A percentile compares a stretch with the other conserved stretches of the same genome.
Conservation (phyloP, 2,888 invertebrate genomes). For the Pristionchus maxplancki region DNA sequence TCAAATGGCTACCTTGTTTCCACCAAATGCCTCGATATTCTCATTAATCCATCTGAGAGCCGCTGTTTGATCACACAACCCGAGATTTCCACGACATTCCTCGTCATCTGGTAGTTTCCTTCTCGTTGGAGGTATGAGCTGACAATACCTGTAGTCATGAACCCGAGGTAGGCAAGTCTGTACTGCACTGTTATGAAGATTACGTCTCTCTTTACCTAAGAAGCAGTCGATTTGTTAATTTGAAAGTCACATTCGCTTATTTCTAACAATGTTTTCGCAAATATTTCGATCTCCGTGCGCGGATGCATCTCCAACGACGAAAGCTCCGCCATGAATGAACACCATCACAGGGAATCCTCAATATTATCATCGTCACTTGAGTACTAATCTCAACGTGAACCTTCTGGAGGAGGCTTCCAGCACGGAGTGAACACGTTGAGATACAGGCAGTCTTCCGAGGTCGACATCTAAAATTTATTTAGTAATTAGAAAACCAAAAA, state of each 20-base stretch:
- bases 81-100: neutral
- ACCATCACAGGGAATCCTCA: conserved; percentile 62
- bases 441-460: conserved; percentile 69
- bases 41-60: neutral
- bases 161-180: conserved; percentile 64
- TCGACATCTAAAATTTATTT: neutral
- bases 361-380: neutral
- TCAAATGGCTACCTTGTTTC: neutral
- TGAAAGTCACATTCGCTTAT: neutral
- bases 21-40: conserved; percentile 24
- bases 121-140: neutral
- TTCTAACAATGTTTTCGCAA: neutral
- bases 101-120: neutral
- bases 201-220: conserved; percentile 57
- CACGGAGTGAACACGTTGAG: conserved; percentile 71
- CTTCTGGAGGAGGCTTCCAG: conserved; percentile 54
- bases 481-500: neutral
- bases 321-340: conserved; percentile 67
- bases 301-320: conserved; percentile 60
- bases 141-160: conserved; percentile 60
- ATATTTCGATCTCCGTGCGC: conserved; percentile 67
- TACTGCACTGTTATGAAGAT: conserved; percentile 69
- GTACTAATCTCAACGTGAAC: neutral
- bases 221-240: neutral
- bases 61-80: neutral